Evolutionary conservation across 1,140 invertebrate genomes (phyloP), one percentile per base, ranked within the genome.

Genomic region (Formica exsecta): DNA sequence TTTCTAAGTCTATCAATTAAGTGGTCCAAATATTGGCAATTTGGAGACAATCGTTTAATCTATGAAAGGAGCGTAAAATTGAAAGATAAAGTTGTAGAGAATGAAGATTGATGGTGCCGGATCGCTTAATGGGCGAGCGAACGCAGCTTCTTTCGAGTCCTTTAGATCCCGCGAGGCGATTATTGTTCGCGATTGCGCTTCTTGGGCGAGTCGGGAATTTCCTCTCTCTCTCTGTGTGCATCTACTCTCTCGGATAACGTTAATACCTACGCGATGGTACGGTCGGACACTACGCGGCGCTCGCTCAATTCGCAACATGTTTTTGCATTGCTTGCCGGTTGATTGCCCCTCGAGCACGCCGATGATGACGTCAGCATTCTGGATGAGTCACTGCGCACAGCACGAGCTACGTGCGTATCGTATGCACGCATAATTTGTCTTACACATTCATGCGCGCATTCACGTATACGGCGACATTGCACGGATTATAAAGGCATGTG

Each of bases 301-400:
- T 86, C 64, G 68, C 80, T 84, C 81, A 73, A 90, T 87, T 68
- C 86, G 61, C 76, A 80, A 85, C 75, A 91, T 66, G 79, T 91
- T 91, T 90, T 91, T 90, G 89, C 86, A 86, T 85, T 85, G 73
- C 89, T 91, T 90, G 80, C 73, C 91, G 89, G 90, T 92, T 90
- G 91, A 92, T 92, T 91, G 89, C 87, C 91, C 90, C 87, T 75
- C 73, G 65, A 85, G 85, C 88, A 89, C 57, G 86, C 86, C 64
- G 66, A 74, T 83, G 73, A 76, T 91, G 90, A 91, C 90, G 88
- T 86, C 83, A 86, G 80, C 59, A 89, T 61, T 48, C 77, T 75
- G 38, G 85, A 86, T 91, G 90, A 91, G 57, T 91, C 90, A 91
- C 77, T 66, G 61, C 65, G 54, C 36, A 44, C 57, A 88, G 57